A percentile compares a stretch with the other conserved stretches of the same genome.
phyloP scores from a whole-genome alignment of 2,797 vertebrate species.

The Sus cebifrons region DNA sequence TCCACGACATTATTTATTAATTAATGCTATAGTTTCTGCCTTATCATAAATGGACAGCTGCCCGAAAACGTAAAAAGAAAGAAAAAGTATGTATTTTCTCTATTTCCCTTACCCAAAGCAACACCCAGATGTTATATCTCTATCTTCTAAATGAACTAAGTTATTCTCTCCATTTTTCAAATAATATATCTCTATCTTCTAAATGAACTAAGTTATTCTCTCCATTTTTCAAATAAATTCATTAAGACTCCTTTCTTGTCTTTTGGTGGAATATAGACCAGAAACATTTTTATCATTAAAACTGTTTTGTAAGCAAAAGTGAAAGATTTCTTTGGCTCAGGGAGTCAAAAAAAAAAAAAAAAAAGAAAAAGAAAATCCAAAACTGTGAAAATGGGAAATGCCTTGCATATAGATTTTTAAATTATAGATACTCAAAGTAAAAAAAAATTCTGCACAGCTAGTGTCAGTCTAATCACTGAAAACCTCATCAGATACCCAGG shows the following conservation, averaged over 20 bases:
- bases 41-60: background rate
- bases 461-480: background rate
- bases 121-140: background rate
- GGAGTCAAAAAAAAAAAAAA: conserved; percentile 49
- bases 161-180: background rate
- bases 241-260: background rate
- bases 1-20: conserved; percentile 67
- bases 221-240: conserved; percentile 10
- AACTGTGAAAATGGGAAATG: background rate
- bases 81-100: background rate
- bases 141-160: background rate
- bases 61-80: background rate
- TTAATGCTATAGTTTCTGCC: background rate
- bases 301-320: background rate
- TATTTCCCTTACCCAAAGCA: background rate
- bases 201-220: background rate
- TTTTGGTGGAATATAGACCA: background rate
- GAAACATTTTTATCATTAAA: background rate
- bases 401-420: background rate
- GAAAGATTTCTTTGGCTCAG: background rate
- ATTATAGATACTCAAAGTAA: background rate
- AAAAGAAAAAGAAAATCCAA: conserved; percentile 36
- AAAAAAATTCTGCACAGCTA: background rate
- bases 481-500: background rate
- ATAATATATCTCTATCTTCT: background rate